Evolutionary conservation across 2,113 vertebrate genomes (phyloP), one percentile per base, ranked within the genome.

Genomic region (Mugil cephalus): DNA sequence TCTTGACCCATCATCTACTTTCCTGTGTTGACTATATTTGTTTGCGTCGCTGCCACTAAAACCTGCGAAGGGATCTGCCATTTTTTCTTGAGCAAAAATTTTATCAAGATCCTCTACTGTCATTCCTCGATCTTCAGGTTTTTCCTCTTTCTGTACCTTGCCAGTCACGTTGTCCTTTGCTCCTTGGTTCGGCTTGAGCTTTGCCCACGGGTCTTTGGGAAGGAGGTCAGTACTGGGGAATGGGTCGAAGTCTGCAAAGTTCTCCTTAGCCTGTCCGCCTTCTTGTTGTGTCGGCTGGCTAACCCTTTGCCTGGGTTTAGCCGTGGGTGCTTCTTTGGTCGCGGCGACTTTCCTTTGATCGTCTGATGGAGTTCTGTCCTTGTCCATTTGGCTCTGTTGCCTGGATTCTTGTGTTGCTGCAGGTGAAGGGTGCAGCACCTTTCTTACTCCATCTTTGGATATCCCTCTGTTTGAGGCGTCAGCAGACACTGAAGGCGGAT

Each of bases 291-390:
- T 63, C 38, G 82, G 60, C 15, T 89, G 84, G 61, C 30, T 53
- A 8, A 30, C 6, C 8, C 52, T 86, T 82, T 90, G 92, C 63
- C 93, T 92, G 24, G 90, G 89, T 89, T 85, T 93, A 50, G 89
- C 86, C 46, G 53, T 84, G 30, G 91, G 92, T 14, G 64, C 46
- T 8, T 84, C 82, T 73, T 77, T 82, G 21, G 79, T 60, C 36
- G 18, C 34, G 0, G 18, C 12, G 12, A 36, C 63, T 40, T 77
- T 60, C 35, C 53, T 84, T 39, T 78, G 53, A 38, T 73, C 66
- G 7, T 54, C 47, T 71, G 38, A 10, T 59, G 12, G 36, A 45
- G 17, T 18, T 15, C 19, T 38, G 21, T 80, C 56, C 58, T n/a
- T 15, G 15, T 70, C 48, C 40, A 9, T 45, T 54, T 66, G 76